phyloP scores from a whole-genome alignment of 2,888 invertebrate genomes.

The Apoda limacodes region DNA sequence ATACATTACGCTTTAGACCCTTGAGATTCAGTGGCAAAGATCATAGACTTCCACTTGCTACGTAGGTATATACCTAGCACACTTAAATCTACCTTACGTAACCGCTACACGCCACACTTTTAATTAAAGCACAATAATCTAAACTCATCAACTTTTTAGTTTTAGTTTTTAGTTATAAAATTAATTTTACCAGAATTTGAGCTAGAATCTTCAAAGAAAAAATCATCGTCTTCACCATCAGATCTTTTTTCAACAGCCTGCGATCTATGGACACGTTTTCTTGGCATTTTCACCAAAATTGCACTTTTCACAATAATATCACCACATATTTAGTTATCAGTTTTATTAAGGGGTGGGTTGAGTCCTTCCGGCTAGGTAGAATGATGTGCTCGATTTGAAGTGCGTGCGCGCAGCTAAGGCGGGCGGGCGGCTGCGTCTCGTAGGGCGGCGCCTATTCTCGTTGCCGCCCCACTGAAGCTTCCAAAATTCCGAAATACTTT shows the following conservation, averaged over 20 bases:
- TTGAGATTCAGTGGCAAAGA: no score
- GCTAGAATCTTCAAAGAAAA: conserved; percentile 56
- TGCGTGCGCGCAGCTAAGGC: conserved; percentile 54
- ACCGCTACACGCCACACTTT: no score
- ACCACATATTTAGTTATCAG: background rate
- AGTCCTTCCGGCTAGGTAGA: conserved; percentile 29
- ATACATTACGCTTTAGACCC: no score
- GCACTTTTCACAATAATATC: conserved; percentile 1
- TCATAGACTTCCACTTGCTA: no score
- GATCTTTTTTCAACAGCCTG: conserved; percentile 41
- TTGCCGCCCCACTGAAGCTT: no score
- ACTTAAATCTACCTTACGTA: no score
- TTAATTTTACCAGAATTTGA: conserved; percentile 45
- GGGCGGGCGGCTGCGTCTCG: conserved; percentile 37
- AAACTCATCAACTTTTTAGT: background rate
- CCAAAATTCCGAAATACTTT: conserved; percentile 31
- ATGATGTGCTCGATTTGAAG: conserved; percentile 42
- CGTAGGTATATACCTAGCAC: no score
- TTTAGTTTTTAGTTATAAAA: no score
- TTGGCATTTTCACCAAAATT: conserved; percentile 45
- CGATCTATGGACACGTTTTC: conserved; percentile 47
- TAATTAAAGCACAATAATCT: no score
- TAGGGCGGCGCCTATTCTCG: conserved; percentile 51
- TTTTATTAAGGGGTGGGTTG: conserved; percentile 21
- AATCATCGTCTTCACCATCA: conserved; percentile 55